Conservation (phyloP, 2,113 vertebrate species). For the Siniperca chuatsi region DNA sequence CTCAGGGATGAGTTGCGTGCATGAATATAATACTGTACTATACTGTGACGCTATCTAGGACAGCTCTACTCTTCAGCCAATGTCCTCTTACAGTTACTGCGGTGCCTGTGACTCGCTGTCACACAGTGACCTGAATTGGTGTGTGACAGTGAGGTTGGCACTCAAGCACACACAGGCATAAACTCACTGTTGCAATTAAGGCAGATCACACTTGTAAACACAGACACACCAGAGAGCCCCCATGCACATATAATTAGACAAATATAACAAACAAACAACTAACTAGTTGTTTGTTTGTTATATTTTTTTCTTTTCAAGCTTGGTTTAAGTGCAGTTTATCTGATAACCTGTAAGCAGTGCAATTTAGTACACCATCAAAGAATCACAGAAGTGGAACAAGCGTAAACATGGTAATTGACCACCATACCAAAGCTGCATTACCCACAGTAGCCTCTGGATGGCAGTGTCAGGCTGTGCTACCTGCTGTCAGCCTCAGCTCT, state of each 20-base stretch:
- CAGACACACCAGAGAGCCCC: conserved; percentile 15
- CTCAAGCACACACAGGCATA: conserved; percentile 10
- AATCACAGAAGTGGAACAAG: conserved; percentile 46
- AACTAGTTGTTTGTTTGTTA: conserved; percentile 10
- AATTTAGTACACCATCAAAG: conserved; percentile 33
- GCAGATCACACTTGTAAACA: conserved; percentile 30
- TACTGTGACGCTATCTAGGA: conserved; percentile 69
- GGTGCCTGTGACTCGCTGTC: conserved; percentile 41
- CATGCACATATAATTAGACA: background rate
- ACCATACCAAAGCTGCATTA: conserved; percentile 36
- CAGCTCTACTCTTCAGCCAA: conserved; percentile 46
- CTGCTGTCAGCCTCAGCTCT: conserved; percentile 74
- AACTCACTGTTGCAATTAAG: conserved; percentile 27
- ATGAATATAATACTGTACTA: conserved; percentile 60
- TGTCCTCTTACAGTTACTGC: conserved; percentile 36
- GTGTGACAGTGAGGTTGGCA: conserved; percentile 27
- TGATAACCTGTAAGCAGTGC: conserved; percentile 15
- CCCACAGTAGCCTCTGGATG: conserved; percentile 87
- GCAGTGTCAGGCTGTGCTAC: conserved; percentile 89
- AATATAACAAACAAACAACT: no score
- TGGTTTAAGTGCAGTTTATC: conserved; percentile 25
- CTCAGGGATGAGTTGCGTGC: conserved; percentile 17
- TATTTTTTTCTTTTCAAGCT: background rate
- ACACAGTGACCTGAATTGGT: conserved; percentile 70
- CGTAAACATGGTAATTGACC: conserved; percentile 50